Conservation (phyloP, 2,888 invertebrate genomes). For the Hydriomena furcata region DNA sequence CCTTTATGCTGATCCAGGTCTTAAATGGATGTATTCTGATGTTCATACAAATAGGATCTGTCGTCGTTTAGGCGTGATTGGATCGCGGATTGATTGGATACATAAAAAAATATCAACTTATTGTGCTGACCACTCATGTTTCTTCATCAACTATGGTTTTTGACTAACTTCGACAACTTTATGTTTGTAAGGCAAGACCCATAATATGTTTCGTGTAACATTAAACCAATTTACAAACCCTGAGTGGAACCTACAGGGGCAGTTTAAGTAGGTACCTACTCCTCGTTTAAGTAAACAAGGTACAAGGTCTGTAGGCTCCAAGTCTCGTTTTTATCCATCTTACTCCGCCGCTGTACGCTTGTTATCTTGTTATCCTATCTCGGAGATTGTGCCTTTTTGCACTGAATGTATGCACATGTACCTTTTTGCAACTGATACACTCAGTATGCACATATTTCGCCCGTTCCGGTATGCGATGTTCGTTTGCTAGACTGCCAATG, state of each 20-base stretch:
- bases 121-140: too few species aligned
- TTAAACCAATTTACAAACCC: conserved; percentile 23
- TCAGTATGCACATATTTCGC: conserved; percentile 59
- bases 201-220: neutral
- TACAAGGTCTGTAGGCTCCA: conserved; percentile 70
- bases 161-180: too few species aligned
- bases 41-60: too few species aligned
- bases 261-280: conserved; percentile 65
- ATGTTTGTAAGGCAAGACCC: too few species aligned
- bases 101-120: too few species aligned
- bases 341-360: conserved; percentile 73
- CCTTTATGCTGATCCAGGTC: too few species aligned
- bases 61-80: too few species aligned
- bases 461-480: conserved; percentile 46
- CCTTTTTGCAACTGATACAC: conserved; percentile 52
- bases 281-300: conserved; percentile 81
- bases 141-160: too few species aligned
- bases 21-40: too few species aligned
- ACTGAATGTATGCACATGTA: conserved; percentile 59
- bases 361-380: conserved; percentile 83
- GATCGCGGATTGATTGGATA: too few species aligned
- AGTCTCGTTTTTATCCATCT: conserved; percentile 78
- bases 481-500: conserved; percentile 27
- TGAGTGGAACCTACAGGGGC: conserved; percentile 44
- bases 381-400: conserved; percentile 78